Conservation (phyloP, 2,797 vertebrate genomes). For the Gymnoscopelus microlampas region DNA sequence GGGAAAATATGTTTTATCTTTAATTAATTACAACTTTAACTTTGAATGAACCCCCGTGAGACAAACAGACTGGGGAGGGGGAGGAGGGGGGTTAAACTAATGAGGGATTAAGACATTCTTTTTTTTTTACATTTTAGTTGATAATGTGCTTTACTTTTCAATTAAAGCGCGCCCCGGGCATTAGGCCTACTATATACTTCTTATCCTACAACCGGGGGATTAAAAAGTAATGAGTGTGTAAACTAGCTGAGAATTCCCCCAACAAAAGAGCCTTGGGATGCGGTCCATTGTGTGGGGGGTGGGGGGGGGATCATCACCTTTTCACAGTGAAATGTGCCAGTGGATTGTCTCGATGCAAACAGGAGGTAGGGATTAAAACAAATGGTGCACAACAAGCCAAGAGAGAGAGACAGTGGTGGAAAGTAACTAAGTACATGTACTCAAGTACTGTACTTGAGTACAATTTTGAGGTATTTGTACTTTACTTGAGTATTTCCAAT, state of each 20-base stretch:
- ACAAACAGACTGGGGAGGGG: neutral
- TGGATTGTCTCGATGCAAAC: slow-evolving; percentile 78
- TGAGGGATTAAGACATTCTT: slow-evolving; percentile 56
- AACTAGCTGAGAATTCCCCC: slow-evolving; percentile 64
- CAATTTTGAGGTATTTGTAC: no score
- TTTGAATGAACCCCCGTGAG: slow-evolving; percentile 4
- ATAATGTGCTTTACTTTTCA: slow-evolving; percentile 10
- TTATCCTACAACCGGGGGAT: slow-evolving; percentile 26
- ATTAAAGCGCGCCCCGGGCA: slow-evolving; percentile 73
- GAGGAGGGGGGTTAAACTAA: no score
- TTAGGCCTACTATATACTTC: slow-evolving; percentile 13
- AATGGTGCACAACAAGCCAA: slow-evolving; percentile 78
- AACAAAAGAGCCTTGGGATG: slow-evolving; percentile 74
- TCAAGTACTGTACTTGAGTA: no score
- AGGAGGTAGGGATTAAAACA: slow-evolving; percentile 88
- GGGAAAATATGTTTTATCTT: no score
- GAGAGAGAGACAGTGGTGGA: neutral
- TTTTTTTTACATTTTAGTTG: slow-evolving; percentile 21
- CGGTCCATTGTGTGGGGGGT: slow-evolving; percentile 71
- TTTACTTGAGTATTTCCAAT: no score
- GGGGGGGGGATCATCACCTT: slow-evolving; percentile 77
- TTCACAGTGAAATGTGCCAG: slow-evolving; percentile 80
- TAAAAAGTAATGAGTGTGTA: slow-evolving; percentile 74
- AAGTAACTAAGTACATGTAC: no score
- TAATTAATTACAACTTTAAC: slow-evolving; percentile 4